phyloP scores from a whole-genome alignment of 1,140 invertebrate species.

The Maniola jurtina region DNA sequence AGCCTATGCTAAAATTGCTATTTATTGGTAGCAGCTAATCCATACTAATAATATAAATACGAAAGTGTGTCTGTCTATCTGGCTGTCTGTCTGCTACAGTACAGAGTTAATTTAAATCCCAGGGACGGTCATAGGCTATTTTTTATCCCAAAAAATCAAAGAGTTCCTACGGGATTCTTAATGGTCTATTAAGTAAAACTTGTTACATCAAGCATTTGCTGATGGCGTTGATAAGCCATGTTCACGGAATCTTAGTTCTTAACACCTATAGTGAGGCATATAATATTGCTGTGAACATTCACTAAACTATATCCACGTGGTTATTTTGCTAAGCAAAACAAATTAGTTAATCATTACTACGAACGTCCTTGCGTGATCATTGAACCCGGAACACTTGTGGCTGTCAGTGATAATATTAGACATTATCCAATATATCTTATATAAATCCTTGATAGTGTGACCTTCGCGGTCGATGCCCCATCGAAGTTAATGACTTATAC shows the following conservation, averaged over 20 bases:
- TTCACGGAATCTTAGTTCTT: slow-evolving; percentile 17
- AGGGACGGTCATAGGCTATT: too few relatives aligned
- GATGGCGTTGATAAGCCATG: not conserved
- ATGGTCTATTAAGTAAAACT: slow-evolving; percentile 26
- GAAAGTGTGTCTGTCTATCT: too few relatives aligned
- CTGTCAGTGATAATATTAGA: slow-evolving; percentile 50
- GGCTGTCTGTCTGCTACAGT: too few relatives aligned
- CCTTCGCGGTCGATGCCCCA: slow-evolving; percentile 59
- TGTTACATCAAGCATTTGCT: slow-evolving; percentile 16
- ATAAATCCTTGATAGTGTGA: slow-evolving; percentile 55
- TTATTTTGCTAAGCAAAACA: slow-evolving; percentile 43
- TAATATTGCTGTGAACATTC: slow-evolving; percentile 14
- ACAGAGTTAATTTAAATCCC: too few relatives aligned
- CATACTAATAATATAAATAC: too few relatives aligned
- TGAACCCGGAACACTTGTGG: slow-evolving; percentile 62
- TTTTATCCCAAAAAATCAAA: too few relatives aligned
- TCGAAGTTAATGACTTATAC: slow-evolving; percentile 43
- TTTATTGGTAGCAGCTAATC: too few relatives aligned
- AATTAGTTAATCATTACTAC: slow-evolving; percentile 42
- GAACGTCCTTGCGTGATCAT: slow-evolving; percentile 60
- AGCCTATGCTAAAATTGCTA: too few relatives aligned
- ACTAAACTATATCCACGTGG: slow-evolving; percentile 38
- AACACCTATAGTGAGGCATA: slow-evolving; percentile 7
- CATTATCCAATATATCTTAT: slow-evolving; percentile 59
- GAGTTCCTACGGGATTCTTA: too few relatives aligned